These are phyloP conservation scores for Ephialtes manifestator DNA, from an alignment of 2,888 invertebrate species.

Conservation along the genomic window DNA sequence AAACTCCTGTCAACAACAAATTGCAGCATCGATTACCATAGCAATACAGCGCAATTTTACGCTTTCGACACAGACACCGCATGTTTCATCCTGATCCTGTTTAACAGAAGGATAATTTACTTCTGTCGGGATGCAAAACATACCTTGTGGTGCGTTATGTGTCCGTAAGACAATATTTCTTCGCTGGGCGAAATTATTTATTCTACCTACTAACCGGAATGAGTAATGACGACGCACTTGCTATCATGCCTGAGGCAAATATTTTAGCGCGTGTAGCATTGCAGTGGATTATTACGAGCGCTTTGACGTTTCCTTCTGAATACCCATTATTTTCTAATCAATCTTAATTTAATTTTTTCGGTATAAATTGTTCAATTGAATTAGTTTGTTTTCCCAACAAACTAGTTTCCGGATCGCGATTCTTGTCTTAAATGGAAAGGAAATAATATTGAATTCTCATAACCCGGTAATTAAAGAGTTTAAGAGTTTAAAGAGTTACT, in stretches of 20 bases:
- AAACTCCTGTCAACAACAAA: conserved; percentile 57
- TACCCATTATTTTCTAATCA: neutral
- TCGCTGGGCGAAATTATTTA: conserved; percentile 34
- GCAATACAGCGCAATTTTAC: neutral
- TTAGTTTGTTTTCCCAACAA: neutral
- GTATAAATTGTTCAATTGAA: neutral
- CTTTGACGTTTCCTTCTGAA: neutral
- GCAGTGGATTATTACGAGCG: neutral
- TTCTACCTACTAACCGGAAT: conserved; percentile 19
- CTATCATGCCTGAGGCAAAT: neutral
- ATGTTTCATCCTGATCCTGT: neutral
- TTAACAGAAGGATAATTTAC: conserved; percentile 19
- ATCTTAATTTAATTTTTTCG: neutral
- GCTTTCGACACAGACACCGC: conserved; percentile 13
- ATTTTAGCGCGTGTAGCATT: neutral
- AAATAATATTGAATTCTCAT: neutral
- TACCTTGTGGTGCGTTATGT: conserved; percentile 1
- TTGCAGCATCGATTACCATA: conserved; percentile 31
- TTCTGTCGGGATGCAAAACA: neutral
- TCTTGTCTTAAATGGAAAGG: neutral
- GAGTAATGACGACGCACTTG: conserved; percentile 35
- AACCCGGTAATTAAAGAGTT: neutral
- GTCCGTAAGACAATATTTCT: conserved; percentile 38
- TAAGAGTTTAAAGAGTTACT: too few relatives aligned
- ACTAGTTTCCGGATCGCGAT: neutral